These are phyloP conservation scores for Argynnis bischoffii DNA, from an alignment of 2,888 invertebrate genomes.

Conservation along the genomic window DNA sequence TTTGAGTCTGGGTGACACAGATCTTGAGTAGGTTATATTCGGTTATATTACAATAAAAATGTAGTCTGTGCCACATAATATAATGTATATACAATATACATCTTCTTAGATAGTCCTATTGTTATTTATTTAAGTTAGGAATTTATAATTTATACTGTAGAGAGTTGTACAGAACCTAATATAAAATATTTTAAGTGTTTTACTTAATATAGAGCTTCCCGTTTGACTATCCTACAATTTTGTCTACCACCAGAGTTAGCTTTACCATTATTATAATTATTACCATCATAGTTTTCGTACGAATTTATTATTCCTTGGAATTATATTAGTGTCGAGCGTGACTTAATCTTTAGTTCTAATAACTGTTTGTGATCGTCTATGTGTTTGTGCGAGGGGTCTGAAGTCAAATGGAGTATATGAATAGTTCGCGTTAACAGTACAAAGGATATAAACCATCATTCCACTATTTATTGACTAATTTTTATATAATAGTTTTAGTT, in stretches of 20 bases:
- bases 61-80: slow-evolving; percentile 77
- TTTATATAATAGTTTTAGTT: slow-evolving; percentile 10
- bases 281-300: slow-evolving; percentile 31
- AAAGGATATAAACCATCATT: slow-evolving; percentile 33
- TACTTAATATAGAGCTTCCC: slow-evolving; percentile 74
- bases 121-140: slow-evolving; percentile 71
- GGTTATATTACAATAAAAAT: slow-evolving; percentile 40
- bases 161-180: slow-evolving; percentile 59
- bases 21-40: slow-evolving; percentile 36
- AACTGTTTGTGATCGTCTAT: slow-evolving; percentile 33
- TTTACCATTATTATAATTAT: slow-evolving; percentile 30
- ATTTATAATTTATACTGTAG: slow-evolving; percentile 66
- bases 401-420: slow-evolving; percentile 18
- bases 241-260: slow-evolving; percentile 57
- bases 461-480: slow-evolving; percentile 16
- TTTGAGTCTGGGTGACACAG: slow-evolving; percentile 21
- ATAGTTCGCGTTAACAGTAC: slow-evolving; percentile 37
- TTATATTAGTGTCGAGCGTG: slow-evolving; percentile 17
- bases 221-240: slow-evolving; percentile 56
- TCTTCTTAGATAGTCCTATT: slow-evolving; percentile 72
- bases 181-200: slow-evolving; percentile 63
- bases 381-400: slow-evolving; percentile 28
- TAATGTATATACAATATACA: slow-evolving; percentile 69
- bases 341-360: slow-evolving; percentile 26
- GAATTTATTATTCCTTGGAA: slow-evolving; percentile 23